phyloP scores from a whole-genome alignment of 2,797 vertebrate genomes.

The Phalanger gymnotis region DNA sequence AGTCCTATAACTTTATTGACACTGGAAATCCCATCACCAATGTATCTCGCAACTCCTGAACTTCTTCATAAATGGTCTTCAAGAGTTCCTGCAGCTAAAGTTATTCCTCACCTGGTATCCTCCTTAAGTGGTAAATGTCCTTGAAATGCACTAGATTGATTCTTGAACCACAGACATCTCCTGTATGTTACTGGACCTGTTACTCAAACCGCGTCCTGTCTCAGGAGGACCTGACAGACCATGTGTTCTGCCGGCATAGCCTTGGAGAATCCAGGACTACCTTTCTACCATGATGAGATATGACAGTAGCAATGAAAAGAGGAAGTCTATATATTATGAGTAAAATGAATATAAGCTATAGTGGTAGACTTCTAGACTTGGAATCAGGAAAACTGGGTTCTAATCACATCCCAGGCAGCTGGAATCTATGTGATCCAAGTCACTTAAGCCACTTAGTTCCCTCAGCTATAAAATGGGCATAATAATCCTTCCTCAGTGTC shows the following conservation, averaged over 20 bases:
- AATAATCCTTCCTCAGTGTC: not conserved
- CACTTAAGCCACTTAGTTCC: not conserved
- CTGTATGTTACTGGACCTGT: not conserved
- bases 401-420: not conserved
- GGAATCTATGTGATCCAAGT: not conserved
- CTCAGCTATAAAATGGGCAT: not conserved
- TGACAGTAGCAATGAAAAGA: not conserved
- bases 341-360: not conserved
- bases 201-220: not conserved
- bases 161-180: not conserved
- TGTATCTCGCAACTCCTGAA: not conserved
- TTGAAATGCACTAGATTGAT: not conserved
- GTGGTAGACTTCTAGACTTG: not conserved
- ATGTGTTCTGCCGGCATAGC: not conserved
- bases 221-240: not conserved
- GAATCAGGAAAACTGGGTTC: not conserved
- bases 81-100: not conserved
- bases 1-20: not conserved
- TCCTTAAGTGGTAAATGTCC: not conserved
- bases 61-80: not conserved
- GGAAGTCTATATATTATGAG: not conserved
- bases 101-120: not conserved
- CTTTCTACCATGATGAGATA: not conserved
- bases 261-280: not conserved
- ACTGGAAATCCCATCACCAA: not conserved